phyloP scores from a whole-genome alignment of 2,888 invertebrate genomes.

The Harmothoe impar region DNA sequence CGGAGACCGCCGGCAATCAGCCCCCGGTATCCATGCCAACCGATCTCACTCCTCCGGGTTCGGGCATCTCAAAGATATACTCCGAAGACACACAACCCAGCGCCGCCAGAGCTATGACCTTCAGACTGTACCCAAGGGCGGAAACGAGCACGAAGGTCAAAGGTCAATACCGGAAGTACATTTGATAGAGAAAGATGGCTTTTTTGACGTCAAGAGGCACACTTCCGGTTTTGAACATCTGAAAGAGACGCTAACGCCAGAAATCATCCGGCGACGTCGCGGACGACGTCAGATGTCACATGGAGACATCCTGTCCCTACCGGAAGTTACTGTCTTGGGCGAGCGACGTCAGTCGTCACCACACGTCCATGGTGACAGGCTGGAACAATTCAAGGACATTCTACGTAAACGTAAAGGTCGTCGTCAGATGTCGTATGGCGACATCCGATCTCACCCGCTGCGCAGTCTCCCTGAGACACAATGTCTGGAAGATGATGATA shows the following conservation, averaged over 20 bases:
- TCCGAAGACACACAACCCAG: background rate
- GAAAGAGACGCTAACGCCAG: background rate
- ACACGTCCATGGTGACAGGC: background rate
- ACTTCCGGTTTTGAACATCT: background rate
- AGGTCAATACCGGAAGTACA: background rate
- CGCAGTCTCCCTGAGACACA: slow-evolving; percentile 30
- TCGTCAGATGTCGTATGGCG: background rate
- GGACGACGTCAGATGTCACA: background rate
- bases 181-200: background rate
- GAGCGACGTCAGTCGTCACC: slow-evolving; percentile 22
- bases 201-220: background rate
- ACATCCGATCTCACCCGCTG: background rate
- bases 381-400: background rate
- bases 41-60: background rate
- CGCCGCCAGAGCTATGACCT: background rate
- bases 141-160: background rate
- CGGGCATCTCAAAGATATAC: background rate
- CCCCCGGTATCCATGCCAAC: background rate
- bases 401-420: slow-evolving; percentile 17
- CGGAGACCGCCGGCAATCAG: background rate
- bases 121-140: too few species aligned
- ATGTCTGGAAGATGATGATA: background rate
- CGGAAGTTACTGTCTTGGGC: background rate
- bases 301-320: slow-evolving; percentile 7
- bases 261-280: slow-evolving; percentile 17